Percentiles rank a stretch among this genome's conserved stretches.
These are phyloP conservation scores for Danio aesculapii DNA, from an alignment of 2,797 vertebrate species.

Conservation along the genomic window DNA sequence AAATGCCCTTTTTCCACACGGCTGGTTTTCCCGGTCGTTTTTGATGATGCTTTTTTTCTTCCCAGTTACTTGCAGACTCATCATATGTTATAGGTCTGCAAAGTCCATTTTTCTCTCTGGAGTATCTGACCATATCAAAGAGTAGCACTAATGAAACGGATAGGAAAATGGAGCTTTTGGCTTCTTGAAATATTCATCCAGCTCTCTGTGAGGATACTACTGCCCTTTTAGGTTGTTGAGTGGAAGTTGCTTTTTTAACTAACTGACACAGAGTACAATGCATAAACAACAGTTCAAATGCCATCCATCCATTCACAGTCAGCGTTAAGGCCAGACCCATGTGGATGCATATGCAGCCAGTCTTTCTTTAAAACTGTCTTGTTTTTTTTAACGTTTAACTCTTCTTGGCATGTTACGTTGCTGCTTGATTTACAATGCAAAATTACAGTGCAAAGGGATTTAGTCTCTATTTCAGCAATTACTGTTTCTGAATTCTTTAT, in stretches of 20 bases:
- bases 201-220: neutral
- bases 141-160: conserved; percentile 33
- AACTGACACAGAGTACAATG: neutral
- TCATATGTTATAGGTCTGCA: conserved; percentile 4
- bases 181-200: conserved; percentile 39
- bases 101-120: conserved; percentile 9
- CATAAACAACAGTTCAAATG: neutral
- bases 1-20: conserved; percentile 34
- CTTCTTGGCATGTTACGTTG: too few relatives aligned
- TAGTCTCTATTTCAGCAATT: too few relatives aligned
- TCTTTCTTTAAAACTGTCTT: neutral
- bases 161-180: conserved; percentile 15
- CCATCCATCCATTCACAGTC: neutral
- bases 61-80: conserved; percentile 24
- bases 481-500: too few relatives aligned
- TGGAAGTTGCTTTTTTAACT: neutral
- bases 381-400: too few relatives aligned
- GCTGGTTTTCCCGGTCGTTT: neutral
- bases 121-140: conserved; percentile 37
- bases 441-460: too few relatives aligned
- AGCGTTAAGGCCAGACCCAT: neutral
- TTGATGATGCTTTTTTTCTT: conserved; percentile 6
- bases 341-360: neutral
- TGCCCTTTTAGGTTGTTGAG: conserved; percentile 21
- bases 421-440: too few relatives aligned